Conservation (phyloP, 1,140 invertebrate genomes). For the Sitobion miscanthi region DNA sequence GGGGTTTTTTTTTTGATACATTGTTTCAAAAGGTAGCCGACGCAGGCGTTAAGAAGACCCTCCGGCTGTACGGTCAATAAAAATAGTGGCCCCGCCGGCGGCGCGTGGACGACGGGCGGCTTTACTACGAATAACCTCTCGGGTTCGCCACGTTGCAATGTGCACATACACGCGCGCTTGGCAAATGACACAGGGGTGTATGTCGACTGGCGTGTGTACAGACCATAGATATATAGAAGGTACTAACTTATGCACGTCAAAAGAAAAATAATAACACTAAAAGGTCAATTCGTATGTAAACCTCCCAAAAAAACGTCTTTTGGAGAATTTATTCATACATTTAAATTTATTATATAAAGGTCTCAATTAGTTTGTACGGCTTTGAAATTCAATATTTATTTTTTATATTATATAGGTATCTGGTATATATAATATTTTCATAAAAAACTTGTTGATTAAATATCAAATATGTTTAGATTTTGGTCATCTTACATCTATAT, state of each 20-base stretch:
- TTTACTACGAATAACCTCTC: slow-evolving; percentile 6
- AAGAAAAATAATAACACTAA: slow-evolving; percentile 22
- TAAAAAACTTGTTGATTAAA: neutral
- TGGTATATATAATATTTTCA: neutral
- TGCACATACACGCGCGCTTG: slow-evolving; percentile 24
- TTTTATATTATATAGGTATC: neutral
- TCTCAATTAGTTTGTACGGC: neutral
- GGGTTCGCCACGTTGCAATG: slow-evolving; percentile 30
- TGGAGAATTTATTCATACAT: neutral
- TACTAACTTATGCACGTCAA: neutral
- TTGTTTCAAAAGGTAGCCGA: slow-evolving; percentile 45
- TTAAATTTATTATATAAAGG: neutral
- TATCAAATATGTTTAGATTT: neutral
- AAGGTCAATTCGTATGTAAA: slow-evolving; percentile 3
- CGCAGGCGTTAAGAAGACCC: slow-evolving; percentile 56
- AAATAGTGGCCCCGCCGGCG: slow-evolving; percentile 40
- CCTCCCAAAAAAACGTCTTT: neutral
- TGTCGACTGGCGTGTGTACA: neutral
- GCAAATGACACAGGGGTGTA: slow-evolving; percentile 25
- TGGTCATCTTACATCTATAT: neutral
- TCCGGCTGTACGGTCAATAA: slow-evolving; percentile 53
- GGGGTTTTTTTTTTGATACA: slow-evolving; percentile 20
- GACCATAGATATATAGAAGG: neutral
- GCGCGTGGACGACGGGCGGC: slow-evolving; percentile 35
- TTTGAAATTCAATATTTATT: neutral